phyloP scores from a whole-genome alignment of 2,113 vertebrate species.

The Beaufortia kweichowensis region DNA sequence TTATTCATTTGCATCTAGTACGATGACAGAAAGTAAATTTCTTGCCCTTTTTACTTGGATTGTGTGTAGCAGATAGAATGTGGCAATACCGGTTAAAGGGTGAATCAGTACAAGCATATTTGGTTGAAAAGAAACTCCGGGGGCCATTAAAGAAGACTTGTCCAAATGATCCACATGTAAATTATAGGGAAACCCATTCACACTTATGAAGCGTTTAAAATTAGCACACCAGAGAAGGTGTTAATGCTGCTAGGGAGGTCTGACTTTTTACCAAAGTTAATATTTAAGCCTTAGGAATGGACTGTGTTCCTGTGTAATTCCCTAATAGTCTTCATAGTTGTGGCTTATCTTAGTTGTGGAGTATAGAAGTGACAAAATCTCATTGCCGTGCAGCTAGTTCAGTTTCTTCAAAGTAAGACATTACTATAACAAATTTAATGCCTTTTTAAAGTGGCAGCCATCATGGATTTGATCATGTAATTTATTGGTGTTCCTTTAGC shows the following conservation, averaged over 20 bases:
- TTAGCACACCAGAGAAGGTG: not conserved
- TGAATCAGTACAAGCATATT: not conserved
- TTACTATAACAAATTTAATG: not conserved
- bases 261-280: conserved; percentile 29
- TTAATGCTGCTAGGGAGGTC: not conserved
- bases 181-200: not conserved
- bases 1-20: not conserved
- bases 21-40: not conserved
- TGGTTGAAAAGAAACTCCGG: not conserved
- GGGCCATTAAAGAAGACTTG: not conserved
- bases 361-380: conserved; percentile 1
- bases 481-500: too few relatives aligned
- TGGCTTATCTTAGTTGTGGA: conserved; percentile 15
- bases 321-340: not conserved
- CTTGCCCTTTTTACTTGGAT: conserved; percentile 5
- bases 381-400: not conserved
- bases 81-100: not conserved
- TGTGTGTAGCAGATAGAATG: conserved; percentile 6
- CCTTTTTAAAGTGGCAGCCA: not conserved
- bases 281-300: conserved; percentile 34
- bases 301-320: conserved; percentile 37
- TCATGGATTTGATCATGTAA: too few relatives aligned
- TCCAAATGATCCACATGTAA: not conserved
- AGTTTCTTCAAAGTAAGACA: not conserved
- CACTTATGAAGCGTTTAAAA: not conserved